Evolutionary conservation across 2,888 invertebrate genomes (phyloP).

Genomic region (Pinctada fucata): DNA sequence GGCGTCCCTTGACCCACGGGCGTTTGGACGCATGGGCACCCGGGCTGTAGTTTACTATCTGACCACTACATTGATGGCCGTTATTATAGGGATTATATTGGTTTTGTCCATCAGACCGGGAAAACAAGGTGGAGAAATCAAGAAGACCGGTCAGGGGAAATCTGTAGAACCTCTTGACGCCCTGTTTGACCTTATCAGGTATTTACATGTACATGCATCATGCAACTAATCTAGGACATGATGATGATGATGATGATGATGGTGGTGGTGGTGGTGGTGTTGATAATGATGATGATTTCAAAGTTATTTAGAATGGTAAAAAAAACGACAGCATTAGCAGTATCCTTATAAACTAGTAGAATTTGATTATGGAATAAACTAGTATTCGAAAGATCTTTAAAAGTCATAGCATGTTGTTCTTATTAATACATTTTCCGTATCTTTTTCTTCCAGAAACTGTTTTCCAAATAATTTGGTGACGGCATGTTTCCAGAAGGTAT

Average conservation of each 20-base stretch:
- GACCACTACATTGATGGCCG: conserved; percentile 93
- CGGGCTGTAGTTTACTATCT: conserved; percentile 95
- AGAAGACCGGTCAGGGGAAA: conserved; percentile 45
- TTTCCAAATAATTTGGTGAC: conserved; percentile 62
- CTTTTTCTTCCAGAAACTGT: conserved; percentile 58
- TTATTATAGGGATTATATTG: conserved; percentile 91
- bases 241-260: neutral
- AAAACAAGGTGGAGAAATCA: conserved; percentile 40
- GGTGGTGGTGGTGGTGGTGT: neutral
- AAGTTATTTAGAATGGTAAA: too few relatives aligned
- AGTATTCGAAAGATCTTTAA: too few relatives aligned
- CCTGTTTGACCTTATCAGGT: conserved; percentile 66
- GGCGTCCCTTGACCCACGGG: conserved; percentile 90
- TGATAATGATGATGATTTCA: neutral
- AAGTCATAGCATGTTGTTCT: too few relatives aligned
- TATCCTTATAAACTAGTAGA: too few relatives aligned
- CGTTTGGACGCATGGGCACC: conserved; percentile 88
- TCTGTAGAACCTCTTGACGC: conserved; percentile 58
- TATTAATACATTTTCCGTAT: too few relatives aligned
- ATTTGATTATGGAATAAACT: too few relatives aligned
- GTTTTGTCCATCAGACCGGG: conserved; percentile 92
- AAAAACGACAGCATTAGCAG: too few relatives aligned
- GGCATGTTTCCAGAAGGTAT: conserved; percentile 58
- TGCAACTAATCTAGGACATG: neutral
- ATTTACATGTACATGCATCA: neutral